Percentiles rank a stretch among this genome's conserved stretches.
Conservation (phyloP, 2,797 vertebrate genomes). For the Pseudocheirus occidentalis region DNA sequence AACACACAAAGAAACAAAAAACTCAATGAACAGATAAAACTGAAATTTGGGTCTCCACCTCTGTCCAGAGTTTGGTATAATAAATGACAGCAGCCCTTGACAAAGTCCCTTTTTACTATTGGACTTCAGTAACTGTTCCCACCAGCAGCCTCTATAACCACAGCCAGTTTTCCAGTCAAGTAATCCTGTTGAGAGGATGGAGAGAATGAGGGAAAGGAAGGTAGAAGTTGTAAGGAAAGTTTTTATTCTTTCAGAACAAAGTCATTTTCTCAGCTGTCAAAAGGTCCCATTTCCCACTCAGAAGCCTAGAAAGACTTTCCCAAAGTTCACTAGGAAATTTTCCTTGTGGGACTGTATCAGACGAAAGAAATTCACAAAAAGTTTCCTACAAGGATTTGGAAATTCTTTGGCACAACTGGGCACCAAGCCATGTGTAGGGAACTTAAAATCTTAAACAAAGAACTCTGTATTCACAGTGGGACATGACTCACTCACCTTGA, state of each 20-base stretch:
- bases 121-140: background rate
- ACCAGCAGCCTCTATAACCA: background rate
- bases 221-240: background rate
- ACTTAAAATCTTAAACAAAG: conserved; percentile 69
- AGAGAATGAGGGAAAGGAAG: background rate
- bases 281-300: background rate
- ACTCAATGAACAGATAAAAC: background rate
- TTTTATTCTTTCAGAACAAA: background rate
- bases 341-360: background rate
- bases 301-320: background rate
- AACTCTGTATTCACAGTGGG: conserved; percentile 60
- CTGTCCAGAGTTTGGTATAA: background rate
- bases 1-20: background rate
- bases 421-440: conserved; percentile 36
- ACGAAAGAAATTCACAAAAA: background rate
- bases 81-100: background rate
- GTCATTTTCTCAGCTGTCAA: background rate
- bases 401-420: rapidly evolving
- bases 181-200: conserved; percentile 4
- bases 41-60: background rate
- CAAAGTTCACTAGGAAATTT: background rate
- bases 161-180: conserved; percentile 17
- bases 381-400: background rate
- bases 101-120: background rate
- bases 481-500: background rate